phyloP scores from a whole-genome alignment of 2,888 invertebrate species.

The Dusona sp. region DNA sequence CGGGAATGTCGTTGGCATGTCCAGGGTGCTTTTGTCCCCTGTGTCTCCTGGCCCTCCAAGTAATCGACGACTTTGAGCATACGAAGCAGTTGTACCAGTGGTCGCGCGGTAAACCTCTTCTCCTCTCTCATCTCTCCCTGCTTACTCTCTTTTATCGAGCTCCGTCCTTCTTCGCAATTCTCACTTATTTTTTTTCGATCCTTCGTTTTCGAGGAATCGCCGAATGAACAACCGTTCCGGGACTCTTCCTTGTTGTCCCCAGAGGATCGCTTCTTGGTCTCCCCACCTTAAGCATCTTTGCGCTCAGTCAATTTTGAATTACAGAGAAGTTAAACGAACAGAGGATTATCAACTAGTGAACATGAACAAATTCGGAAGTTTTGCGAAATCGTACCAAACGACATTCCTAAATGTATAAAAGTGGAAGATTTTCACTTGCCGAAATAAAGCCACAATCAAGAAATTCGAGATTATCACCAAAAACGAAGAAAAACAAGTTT shows the following conservation, averaged over 20 bases:
- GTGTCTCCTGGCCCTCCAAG: constrained; percentile 70
- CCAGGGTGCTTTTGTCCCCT: constrained; percentile 78
- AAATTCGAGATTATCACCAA: not conserved
- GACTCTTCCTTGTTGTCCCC: constrained; percentile 73
- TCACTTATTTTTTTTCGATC: constrained; percentile 67
- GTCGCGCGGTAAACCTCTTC: constrained; percentile 47
- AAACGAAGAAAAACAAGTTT: constrained; percentile 10
- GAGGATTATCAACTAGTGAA: constrained; percentile 45
- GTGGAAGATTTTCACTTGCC: not conserved
- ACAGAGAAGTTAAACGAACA: constrained; percentile 58
- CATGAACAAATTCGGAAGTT: constrained; percentile 37
- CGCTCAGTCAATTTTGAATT: constrained; percentile 61
- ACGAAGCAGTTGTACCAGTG: constrained; percentile 70
- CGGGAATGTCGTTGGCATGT: constrained; percentile 83
- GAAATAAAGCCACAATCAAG: constrained; percentile 12
- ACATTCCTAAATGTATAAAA: constrained; percentile 6
- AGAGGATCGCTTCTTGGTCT: constrained; percentile 61
- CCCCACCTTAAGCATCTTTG: constrained; percentile 37
- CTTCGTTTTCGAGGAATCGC: constrained; percentile 69
- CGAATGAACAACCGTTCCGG: constrained; percentile 71
- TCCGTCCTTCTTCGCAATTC: constrained; percentile 69
- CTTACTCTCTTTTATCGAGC: constrained; percentile 68
- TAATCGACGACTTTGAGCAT: constrained; percentile 75
- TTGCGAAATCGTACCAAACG: constrained; percentile 34
- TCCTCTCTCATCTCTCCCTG: constrained; percentile 44